phyloP scores from a whole-genome alignment of 2,113 vertebrate species.

The Heptranchias perlo region DNA sequence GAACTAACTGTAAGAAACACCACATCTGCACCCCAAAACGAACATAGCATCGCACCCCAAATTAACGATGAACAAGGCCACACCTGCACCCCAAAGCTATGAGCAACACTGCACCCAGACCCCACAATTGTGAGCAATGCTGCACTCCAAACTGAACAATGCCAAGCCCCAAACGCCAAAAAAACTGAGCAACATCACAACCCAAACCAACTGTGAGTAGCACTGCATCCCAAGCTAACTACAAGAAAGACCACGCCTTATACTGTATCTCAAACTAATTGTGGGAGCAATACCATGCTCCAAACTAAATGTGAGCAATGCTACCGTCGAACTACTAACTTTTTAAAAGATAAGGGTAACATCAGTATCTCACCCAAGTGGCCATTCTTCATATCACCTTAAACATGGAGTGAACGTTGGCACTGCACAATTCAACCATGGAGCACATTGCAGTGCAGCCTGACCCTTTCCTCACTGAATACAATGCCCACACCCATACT shows the following conservation, averaged over 20 bases:
- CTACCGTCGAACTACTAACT: not conserved
- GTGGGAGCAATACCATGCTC: not conserved
- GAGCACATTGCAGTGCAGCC: not conserved
- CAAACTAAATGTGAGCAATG: not conserved
- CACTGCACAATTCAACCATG: not conserved
- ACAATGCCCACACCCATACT: not conserved
- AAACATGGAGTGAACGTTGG: too few relatives aligned
- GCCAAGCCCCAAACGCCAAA: not conserved
- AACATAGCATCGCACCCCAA: too few relatives aligned
- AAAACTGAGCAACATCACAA: not conserved
- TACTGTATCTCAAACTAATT: not conserved
- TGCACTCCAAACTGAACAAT: not conserved
- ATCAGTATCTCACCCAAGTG: not conserved
- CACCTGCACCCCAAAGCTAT: not conserved
- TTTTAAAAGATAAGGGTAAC: not conserved
- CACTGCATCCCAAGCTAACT: not conserved
- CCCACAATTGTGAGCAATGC: not conserved
- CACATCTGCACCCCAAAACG: not conserved
- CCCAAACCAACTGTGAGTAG: not conserved
- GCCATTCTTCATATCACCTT: not conserved
- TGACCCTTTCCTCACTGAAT: not conserved
- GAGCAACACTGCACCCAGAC: not conserved
- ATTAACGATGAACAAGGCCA: too few relatives aligned
- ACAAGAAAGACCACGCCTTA: not conserved
- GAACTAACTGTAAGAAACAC: not conserved